Evolutionary conservation across 2,888 invertebrate species (phyloP).

Genomic region (Tipula helvola): DNA sequence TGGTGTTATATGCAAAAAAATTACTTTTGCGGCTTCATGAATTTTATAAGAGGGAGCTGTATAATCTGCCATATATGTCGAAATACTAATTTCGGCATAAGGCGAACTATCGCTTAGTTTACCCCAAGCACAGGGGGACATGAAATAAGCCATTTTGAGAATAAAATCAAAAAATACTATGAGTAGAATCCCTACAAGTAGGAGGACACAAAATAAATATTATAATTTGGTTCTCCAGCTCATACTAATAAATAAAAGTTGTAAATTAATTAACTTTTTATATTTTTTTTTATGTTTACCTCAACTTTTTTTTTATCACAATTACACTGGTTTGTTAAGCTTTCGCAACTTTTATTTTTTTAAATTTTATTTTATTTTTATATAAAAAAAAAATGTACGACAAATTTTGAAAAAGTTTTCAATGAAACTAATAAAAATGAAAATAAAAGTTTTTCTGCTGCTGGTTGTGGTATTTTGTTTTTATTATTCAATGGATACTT

Average conservation of each 20-base stretch:
- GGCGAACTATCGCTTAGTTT: neutral
- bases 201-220: neutral
- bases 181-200: neutral
- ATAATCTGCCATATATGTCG: neutral
- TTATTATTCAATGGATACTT: neutral
- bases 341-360: neutral
- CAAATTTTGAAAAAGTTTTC: neutral
- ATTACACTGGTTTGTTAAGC: neutral
- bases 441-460: neutral
- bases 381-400: neutral
- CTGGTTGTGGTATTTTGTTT: neutral
- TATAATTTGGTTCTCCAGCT: neutral
- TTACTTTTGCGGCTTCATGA: neutral
- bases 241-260: neutral
- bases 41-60: neutral
- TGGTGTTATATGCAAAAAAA: neutral
- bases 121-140: neutral
- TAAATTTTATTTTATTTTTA: neutral
- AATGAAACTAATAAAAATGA: neutral
- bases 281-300: neutral
- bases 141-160: neutral
- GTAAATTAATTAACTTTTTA: neutral
- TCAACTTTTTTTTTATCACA: neutral
- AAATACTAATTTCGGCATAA: neutral
- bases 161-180: neutral